Percentiles rank a stretch among this genome's conserved stretches.
phyloP scores from a whole-genome alignment of 2,888 invertebrate genomes.

The Sylvicola cinctus region DNA sequence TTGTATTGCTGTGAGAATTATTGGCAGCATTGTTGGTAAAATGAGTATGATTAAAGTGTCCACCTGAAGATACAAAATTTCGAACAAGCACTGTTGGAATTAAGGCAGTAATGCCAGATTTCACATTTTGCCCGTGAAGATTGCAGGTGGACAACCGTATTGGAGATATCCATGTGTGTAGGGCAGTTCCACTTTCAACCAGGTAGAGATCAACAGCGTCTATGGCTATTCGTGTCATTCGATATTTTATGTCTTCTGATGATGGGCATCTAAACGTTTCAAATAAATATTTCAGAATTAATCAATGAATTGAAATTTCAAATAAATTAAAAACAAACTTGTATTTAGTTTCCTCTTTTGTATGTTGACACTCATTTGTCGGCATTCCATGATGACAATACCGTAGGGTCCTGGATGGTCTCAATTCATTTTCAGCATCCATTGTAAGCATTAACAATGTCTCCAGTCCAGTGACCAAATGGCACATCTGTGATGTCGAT shows the following conservation, averaged over 20 bases:
- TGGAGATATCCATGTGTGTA: constrained; percentile 73
- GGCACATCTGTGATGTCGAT: constrained; percentile 72
- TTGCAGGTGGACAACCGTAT: constrained; percentile 80
- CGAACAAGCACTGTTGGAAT: constrained; percentile 50
- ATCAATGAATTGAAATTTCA: too few relatives aligned
- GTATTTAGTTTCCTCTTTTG: constrained; percentile 48
- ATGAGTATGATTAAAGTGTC: constrained; percentile 19
- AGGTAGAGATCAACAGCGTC: constrained; percentile 81
- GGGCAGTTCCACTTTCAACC: constrained; percentile 70
- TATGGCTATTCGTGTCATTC: constrained; percentile 72
- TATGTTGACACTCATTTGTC: constrained; percentile 44
- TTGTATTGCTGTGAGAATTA: constrained; percentile 39
- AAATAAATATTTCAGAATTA: constrained; percentile 2
- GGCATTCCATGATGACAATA: constrained; percentile 63
- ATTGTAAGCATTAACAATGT: constrained; percentile 66
- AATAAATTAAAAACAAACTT: constrained; percentile 18
- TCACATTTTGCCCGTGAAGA: constrained; percentile 81
- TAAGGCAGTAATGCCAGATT: constrained; percentile 71
- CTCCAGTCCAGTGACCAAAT: constrained; percentile 72
- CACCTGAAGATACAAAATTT: constrained; percentile 40
- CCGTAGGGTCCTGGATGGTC: constrained; percentile 57
- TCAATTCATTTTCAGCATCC: constrained; percentile 77
- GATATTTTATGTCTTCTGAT: constrained; percentile 75
- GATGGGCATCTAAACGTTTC: constrained; percentile 38
- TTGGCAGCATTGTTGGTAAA: constrained; percentile 12